phyloP scores from a whole-genome alignment of 2,888 invertebrate genomes.

The Lacanobia oleracea region DNA sequence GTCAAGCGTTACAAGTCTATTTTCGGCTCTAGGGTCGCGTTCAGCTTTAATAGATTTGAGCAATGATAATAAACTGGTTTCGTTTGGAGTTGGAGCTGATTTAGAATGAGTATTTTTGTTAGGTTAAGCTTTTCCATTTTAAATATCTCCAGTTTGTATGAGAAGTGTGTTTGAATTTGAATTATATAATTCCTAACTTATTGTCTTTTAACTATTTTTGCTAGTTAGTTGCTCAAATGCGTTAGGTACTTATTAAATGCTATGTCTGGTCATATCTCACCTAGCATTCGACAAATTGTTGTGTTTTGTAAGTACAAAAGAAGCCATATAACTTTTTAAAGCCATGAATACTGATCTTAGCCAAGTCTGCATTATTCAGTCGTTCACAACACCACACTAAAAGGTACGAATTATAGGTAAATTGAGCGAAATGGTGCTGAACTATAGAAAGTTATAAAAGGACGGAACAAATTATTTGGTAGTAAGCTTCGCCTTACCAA shows the following conservation, averaged over 20 bases:
- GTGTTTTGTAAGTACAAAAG: slow-evolving; percentile 58
- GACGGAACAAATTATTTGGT: slow-evolving; percentile 42
- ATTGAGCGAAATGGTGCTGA: slow-evolving; percentile 69
- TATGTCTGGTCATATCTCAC: slow-evolving; percentile 18
- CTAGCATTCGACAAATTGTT: slow-evolving; percentile 3
- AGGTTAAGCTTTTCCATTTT: slow-evolving; percentile 50
- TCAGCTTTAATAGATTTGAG: slow-evolving; percentile 54
- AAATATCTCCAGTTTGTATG: slow-evolving; percentile 24
- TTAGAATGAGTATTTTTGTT: slow-evolving; percentile 42
- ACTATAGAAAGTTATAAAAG: slow-evolving; percentile 47
- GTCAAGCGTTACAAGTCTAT: slow-evolving; percentile 27
- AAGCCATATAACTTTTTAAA: slow-evolving; percentile 51
- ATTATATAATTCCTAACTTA: slow-evolving; percentile 42
- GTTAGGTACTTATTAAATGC: slow-evolving; percentile 40
- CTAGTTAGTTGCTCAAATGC: slow-evolving; percentile 49
- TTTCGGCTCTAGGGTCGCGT: slow-evolving; percentile 16
- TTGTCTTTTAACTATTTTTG: slow-evolving; percentile 34
- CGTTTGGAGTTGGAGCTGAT: slow-evolving; percentile 32
- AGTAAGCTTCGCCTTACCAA: slow-evolving; percentile 61
- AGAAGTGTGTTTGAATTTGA: slow-evolving; percentile 42
- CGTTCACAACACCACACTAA: slow-evolving; percentile 57
- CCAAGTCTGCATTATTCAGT: slow-evolving; percentile 61
- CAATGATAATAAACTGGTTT: slow-evolving; percentile 43
- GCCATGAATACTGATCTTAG: slow-evolving; percentile 25
- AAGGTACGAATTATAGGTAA: slow-evolving; percentile 46